Evolutionary conservation across 2,797 vertebrate species (phyloP).

Genomic region (Gobionotothen gibberifrons): DNA sequence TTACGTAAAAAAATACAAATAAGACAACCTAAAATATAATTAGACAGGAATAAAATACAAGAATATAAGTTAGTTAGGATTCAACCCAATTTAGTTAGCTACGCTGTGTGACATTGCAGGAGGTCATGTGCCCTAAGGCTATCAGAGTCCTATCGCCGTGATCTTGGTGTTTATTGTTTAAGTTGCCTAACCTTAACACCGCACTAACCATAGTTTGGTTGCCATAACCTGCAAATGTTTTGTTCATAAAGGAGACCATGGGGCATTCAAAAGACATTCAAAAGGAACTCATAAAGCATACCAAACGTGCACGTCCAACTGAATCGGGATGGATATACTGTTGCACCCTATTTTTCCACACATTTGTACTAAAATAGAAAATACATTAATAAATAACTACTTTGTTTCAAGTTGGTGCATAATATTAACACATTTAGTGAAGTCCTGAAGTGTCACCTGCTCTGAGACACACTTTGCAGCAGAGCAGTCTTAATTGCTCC

Average conservation of each 20-base stretch:
- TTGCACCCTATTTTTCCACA: not conserved
- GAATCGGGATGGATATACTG: not conserved
- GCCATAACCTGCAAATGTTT: not conserved
- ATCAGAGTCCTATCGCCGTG: too few species aligned
- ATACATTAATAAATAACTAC: conserved; percentile 10
- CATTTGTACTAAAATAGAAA: not conserved
- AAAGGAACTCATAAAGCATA: too few species aligned
- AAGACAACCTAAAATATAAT: too few species aligned
- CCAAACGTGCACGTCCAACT: not conserved
- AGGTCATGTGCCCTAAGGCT: not conserved
- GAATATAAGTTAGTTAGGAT: too few species aligned
- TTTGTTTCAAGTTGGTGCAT: conserved; percentile 16
- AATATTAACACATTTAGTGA: conserved; percentile 30
- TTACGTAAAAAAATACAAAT: too few species aligned
- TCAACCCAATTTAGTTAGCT: too few species aligned
- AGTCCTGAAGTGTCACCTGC: conserved; percentile 26
- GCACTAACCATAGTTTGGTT: too few species aligned
- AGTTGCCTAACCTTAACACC: too few species aligned
- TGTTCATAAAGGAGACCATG: not conserved
- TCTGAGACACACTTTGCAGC: conserved; percentile 19
- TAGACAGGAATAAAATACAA: too few species aligned
- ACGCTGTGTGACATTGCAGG: too few species aligned
- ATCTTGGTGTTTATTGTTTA: too few species aligned
- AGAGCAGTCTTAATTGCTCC: conserved; percentile 34
- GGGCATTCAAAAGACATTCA: not conserved